Evolutionary conservation across 2,888 invertebrate species (phyloP).

Genomic region (Stenolophus ochropezus): DNA sequence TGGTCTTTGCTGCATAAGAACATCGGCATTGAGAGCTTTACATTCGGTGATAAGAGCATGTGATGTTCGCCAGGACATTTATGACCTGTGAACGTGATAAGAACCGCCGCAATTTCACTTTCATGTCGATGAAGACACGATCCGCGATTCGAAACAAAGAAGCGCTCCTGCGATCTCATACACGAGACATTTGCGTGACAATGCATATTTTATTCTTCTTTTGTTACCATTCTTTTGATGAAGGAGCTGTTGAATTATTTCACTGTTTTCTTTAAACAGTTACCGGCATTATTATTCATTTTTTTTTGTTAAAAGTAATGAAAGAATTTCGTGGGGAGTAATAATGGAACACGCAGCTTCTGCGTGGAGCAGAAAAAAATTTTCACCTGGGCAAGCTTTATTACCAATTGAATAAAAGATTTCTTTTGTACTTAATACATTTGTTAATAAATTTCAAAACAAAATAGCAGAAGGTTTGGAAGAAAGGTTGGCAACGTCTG

Average conservation of each 20-base stretch:
- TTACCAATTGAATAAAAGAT: no score
- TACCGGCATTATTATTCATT: neutral
- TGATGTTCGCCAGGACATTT: constrained; percentile 51
- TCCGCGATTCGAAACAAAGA: constrained; percentile 44
- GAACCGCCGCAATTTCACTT: constrained; percentile 43
- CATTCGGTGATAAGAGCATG: constrained; percentile 44
- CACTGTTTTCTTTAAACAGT: constrained; percentile 2
- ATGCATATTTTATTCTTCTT: constrained; percentile 18
- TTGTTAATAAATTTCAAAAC: no score
- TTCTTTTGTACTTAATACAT: no score
- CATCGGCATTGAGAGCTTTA: constrained; percentile 39
- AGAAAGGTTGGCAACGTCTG: no score
- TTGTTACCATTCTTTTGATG: constrained; percentile 28
- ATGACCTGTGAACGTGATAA: constrained; percentile 52
- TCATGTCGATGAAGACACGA: constrained; percentile 53
- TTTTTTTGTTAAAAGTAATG: neutral
- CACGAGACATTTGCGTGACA: constrained; percentile 28
- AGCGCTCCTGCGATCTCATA: constrained; percentile 14
- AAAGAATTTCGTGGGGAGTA: neutral
- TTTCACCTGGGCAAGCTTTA: no score
- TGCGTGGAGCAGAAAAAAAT: neutral
- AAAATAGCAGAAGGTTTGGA: no score
- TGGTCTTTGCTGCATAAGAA: neutral
- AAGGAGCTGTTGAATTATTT: constrained; percentile 8
- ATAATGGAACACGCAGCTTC: neutral